Percentiles rank a stretch among this genome's conserved stretches.
Conservation (phyloP, 1,140 invertebrate species). For the Centruroides vittatus region DNA sequence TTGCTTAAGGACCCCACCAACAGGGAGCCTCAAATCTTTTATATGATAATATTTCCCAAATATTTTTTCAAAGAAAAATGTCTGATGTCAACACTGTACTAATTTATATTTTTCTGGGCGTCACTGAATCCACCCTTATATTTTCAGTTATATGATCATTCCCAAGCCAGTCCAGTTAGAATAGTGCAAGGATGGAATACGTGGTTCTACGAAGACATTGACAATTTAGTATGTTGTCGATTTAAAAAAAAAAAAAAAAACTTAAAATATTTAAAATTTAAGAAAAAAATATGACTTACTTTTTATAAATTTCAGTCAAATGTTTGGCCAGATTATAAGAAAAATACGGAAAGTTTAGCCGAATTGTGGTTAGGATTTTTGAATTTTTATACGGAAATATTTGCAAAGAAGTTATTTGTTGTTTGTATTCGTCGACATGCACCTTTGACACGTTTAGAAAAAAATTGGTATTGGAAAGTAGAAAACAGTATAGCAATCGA, state of each 20-base stretch:
- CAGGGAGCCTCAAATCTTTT: no score
- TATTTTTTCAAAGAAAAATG: no score
- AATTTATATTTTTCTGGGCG: no score
- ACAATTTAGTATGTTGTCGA: neutral
- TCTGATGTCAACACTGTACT: no score
- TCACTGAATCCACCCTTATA: no score
- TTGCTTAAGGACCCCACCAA: no score
- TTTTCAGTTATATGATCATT: neutral
- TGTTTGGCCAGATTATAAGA: neutral
- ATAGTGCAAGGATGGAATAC: neutral
- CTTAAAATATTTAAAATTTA: neutral
- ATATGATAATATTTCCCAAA: no score
- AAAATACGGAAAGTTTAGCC: constrained; percentile 26
- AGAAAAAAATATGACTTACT: neutral
- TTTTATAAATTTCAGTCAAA: neutral
- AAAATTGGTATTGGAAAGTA: constrained; percentile 27
- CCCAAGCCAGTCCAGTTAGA: neutral
- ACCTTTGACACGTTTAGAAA: constrained; percentile 24
- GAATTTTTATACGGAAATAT: constrained; percentile 32
- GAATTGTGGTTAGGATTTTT: constrained; percentile 33
- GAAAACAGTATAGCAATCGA: constrained; percentile 34
- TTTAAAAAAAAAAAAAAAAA: neutral
- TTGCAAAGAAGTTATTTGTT: constrained; percentile 28
- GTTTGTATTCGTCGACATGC: constrained; percentile 27
- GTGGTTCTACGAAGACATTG: neutral